Percentiles rank a stretch among this genome's conserved stretches.
These are phyloP conservation scores for Bolborhynchus lineola DNA, from an alignment of 2,113 vertebrate genomes.

Conservation along the genomic window DNA sequence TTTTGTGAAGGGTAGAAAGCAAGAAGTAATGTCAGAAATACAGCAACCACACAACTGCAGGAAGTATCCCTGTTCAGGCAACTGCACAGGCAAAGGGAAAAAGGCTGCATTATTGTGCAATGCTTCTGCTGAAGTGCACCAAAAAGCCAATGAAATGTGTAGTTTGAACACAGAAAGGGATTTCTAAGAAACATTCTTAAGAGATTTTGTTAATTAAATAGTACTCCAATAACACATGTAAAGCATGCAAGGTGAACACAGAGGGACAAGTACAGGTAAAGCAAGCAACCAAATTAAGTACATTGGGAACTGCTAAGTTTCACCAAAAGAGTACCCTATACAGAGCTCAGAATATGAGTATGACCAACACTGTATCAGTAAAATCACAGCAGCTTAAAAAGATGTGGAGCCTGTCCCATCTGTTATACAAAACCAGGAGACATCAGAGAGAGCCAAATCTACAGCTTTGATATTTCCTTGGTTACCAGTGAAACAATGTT, in stretches of 20 bases:
- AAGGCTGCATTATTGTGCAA: neutral
- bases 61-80: neutral
- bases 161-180: neutral
- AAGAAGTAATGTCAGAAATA: neutral
- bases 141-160: neutral
- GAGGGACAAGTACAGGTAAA: neutral
- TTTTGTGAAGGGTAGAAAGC: neutral
- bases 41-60: neutral
- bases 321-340: neutral
- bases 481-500: neutral
- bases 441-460: neutral
- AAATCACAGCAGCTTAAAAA: neutral
- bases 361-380: neutral
- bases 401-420: rapidly evolving
- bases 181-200: neutral
- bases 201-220: neutral
- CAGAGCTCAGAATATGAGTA: neutral
- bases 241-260: neutral
- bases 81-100: neutral
- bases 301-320: neutral
- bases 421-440: neutral
- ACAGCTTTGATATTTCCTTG: neutral
- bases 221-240: neutral
- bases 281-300: neutral
- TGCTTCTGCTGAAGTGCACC: neutral